phyloP scores from a whole-genome alignment of 2,797 vertebrate genomes.

The Oryzias sinensis region DNA sequence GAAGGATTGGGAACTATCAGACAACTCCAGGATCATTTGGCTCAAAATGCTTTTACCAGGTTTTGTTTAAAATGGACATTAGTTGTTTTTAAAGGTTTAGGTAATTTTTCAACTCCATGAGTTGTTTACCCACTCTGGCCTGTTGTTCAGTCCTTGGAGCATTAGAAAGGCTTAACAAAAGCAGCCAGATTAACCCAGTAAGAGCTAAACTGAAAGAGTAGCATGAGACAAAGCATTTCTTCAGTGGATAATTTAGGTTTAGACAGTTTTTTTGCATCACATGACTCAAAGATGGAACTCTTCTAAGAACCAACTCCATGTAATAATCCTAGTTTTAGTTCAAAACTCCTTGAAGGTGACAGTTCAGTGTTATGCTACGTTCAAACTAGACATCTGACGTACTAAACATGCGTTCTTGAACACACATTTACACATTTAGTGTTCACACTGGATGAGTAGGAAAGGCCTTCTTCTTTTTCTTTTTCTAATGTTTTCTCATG shows the following conservation, averaged over 20 bases:
- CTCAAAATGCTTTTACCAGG: constrained; percentile 40
- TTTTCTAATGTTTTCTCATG: no score
- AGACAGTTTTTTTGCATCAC: background rate
- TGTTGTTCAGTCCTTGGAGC: constrained; percentile 9
- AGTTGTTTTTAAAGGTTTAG: constrained; percentile 27
- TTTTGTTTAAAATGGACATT: background rate
- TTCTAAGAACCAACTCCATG: no score
- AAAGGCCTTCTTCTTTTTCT: no score
- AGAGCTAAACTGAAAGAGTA: background rate
- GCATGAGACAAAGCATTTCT: constrained; percentile 1
- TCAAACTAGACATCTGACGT: no score
- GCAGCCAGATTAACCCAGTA: constrained; percentile 18
- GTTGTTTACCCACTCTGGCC: constrained; percentile 16
- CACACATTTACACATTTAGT: no score
- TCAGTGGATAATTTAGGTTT: background rate
- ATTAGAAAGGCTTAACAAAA: constrained; percentile 9
- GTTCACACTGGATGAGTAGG: no score
- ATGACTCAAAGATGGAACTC: background rate
- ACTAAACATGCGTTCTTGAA: no score
- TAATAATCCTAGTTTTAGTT: no score
- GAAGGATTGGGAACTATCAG: constrained; percentile 58
- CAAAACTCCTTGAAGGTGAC: no score
- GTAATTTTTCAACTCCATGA: constrained; percentile 16
- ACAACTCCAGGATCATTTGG: constrained; percentile 48
- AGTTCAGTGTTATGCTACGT: no score